Conservation (phyloP, 2,797 vertebrate species). For the Leptatherina wallacei region DNA sequence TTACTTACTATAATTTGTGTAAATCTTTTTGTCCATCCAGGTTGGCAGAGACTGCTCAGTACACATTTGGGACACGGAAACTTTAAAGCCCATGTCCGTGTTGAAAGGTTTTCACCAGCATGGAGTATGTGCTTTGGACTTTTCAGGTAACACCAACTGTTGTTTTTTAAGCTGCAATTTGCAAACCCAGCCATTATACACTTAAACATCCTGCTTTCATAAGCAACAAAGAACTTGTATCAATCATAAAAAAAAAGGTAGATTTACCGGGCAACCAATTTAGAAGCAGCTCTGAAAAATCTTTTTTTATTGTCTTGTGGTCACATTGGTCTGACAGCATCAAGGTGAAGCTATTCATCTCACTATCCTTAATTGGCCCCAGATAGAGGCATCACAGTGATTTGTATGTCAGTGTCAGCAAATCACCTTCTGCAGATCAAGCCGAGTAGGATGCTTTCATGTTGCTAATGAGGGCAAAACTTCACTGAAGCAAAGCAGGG, state of each 20-base stretch:
- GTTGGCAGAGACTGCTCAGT: constrained; percentile 95
- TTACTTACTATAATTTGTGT: background rate
- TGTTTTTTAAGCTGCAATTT: constrained; percentile 12
- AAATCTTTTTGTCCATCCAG: constrained; percentile 71
- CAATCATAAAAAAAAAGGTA: constrained; percentile 26
- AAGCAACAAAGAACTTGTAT: constrained; percentile 12
- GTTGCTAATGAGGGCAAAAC: constrained; percentile 57
- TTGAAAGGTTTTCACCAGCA: constrained; percentile 96
- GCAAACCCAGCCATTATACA: constrained; percentile 10
- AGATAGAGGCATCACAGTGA: constrained; percentile 44
- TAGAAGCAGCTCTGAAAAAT: constrained; percentile 26
- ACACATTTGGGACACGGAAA: constrained; percentile 98
- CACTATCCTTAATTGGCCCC: constrained; percentile 64
- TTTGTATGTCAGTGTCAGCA: constrained; percentile 58
- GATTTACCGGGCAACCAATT: constrained; percentile 51
- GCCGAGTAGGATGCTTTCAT: constrained; percentile 56
- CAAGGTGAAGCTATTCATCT: constrained; percentile 54
- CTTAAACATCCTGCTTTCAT: constrained; percentile 16
- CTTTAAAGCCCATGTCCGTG: constrained; percentile 92
- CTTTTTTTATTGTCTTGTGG: constrained; percentile 37
- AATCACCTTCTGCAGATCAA: constrained; percentile 64
- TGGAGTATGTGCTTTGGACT: constrained; percentile 96
- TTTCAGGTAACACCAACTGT: constrained; percentile 87
- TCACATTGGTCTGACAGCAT: constrained; percentile 38
- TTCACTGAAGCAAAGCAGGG: constrained; percentile 33